Evolutionary conservation across 2,797 vertebrate genomes (phyloP), one percentile per base, ranked within the genome.

Genomic region (Lagodon rhomboides): DNA sequence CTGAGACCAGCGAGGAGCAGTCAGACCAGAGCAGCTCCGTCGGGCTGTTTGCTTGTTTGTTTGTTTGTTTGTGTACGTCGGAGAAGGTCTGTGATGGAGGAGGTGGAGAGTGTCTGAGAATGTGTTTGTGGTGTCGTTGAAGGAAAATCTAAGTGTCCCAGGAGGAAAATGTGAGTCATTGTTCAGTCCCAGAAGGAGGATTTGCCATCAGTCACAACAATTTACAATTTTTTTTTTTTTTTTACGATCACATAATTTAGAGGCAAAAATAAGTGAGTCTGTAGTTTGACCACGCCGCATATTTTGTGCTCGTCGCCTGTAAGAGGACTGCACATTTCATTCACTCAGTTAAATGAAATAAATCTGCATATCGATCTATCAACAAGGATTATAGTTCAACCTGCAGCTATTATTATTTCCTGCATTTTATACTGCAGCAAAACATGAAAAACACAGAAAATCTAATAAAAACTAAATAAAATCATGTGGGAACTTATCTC

Each of bases 1-100:
- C 68, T 86, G 86, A 87, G 0, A 49, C 30, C 27, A 38, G 25
- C 18, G 44, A 62, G n/a, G 11, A 5, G 1, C 12, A 1, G 3
- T 38, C 46, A 15, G 22, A 17, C 38, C 22, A 51, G 62, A 54
- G 49, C 23, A 25, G 51, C 60, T 44, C 30, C 27, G 43, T n/a
- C 20, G 64, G 12, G 50, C 6, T 2, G 41, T 6, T 50, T 0
- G 7, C 23, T 34, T 30, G 74, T 30, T 27, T 27, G 67, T 68
- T 11, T 60, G 77, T 78, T 56, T 69, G 80, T 73, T 55, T 65
- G 73, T 76, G 88, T 25, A 83, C 0, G 84, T 86, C 10, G 17
- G 16, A 77, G 80, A 61, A 44, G 69, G 84, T 84, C 44, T 0
- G 79, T 68, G 73, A 38, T 13, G 80, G 62, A 70, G 43, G 61